Conservation (phyloP, 2,797 vertebrate genomes). For the Hyperoplus immaculatus region DNA sequence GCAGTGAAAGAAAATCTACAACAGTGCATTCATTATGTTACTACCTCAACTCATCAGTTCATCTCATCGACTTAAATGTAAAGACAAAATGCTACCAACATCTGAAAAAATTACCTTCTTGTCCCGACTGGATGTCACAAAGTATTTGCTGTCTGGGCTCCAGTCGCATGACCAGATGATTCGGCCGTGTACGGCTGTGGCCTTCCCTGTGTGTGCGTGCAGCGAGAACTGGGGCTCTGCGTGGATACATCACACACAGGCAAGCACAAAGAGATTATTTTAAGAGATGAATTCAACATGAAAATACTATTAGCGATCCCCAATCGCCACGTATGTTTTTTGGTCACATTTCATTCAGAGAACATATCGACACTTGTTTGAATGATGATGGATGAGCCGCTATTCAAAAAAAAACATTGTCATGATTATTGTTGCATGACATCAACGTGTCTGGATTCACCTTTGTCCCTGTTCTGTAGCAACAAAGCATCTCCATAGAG, state of each 20-base stretch:
- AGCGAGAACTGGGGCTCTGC: conserved; percentile 90
- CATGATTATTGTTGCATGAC: conserved; percentile 46
- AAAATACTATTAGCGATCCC: background rate
- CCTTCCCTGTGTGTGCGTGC: conserved; percentile 89
- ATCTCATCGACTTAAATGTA: conserved; percentile 12
- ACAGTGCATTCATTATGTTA: background rate
- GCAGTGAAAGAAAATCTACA: background rate
- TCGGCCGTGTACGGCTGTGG: conserved; percentile 90
- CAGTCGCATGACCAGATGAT: conserved; percentile 99
- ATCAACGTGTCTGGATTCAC: conserved; percentile 39
- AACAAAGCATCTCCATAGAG: conserved; percentile 33
- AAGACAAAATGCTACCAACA: background rate
- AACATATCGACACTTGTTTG: conserved; percentile 1
- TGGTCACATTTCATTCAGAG: conserved; percentile 17
- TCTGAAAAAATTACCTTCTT: conserved; percentile 89
- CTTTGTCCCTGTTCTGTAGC: conserved; percentile 28
- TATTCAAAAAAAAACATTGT: conserved; percentile 29
- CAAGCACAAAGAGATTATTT: background rate
- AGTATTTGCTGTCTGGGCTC: conserved; percentile 94
- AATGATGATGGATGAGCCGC: conserved; percentile 28
- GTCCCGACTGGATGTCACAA: conserved; percentile 95
- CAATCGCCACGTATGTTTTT: background rate
- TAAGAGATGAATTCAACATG: conserved; percentile 11
- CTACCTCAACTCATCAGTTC: background rate
- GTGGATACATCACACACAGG: conserved; percentile 28